These are phyloP conservation scores for Hirtodrosophila cameraria DNA, from an alignment of 2,888 invertebrate species.

Conservation along the genomic window DNA sequence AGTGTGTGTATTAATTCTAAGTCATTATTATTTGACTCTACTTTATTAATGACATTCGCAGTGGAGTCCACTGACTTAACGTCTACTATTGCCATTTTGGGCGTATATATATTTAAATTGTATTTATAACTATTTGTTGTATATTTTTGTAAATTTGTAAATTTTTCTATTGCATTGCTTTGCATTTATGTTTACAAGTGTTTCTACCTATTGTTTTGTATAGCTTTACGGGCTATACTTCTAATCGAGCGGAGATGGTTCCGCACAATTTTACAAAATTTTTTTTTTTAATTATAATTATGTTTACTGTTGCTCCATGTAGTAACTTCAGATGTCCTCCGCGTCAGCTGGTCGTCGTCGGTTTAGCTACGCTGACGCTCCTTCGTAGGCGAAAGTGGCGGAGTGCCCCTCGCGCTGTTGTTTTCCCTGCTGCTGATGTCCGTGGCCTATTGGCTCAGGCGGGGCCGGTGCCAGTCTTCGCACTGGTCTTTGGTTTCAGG, in stretches of 20 bases:
- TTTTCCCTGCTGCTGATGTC: conserved; percentile 1
- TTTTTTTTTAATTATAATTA: neutral
- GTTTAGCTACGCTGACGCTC: conserved; percentile 7
- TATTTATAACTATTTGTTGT: neutral
- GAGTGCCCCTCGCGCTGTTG: conserved; percentile 15
- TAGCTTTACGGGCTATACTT: conserved; percentile 7
- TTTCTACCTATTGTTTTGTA: conserved; percentile 4
- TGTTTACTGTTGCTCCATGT: neutral
- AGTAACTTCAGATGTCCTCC: neutral
- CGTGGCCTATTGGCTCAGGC: conserved; percentile 1
- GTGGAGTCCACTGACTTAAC: conserved; percentile 8
- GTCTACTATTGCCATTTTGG: neutral
- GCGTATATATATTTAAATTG: neutral
- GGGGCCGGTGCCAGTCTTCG: neutral
- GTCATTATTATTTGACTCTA: conserved; percentile 2
- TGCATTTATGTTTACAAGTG: too few relatives aligned
- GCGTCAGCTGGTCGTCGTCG: conserved; percentile 15
- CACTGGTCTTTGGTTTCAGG: too few relatives aligned
- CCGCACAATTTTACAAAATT: conserved; percentile 7
- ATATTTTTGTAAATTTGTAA: neutral
- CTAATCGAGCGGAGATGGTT: conserved; percentile 3
- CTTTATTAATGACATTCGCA: conserved; percentile 13
- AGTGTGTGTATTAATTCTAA: conserved; percentile 1
- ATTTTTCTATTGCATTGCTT: neutral
- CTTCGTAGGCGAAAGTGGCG: conserved; percentile 7